These are phyloP conservation scores for Caloenas nicobarica DNA, from an alignment of 2,113 vertebrate species.

Conservation along the genomic window DNA sequence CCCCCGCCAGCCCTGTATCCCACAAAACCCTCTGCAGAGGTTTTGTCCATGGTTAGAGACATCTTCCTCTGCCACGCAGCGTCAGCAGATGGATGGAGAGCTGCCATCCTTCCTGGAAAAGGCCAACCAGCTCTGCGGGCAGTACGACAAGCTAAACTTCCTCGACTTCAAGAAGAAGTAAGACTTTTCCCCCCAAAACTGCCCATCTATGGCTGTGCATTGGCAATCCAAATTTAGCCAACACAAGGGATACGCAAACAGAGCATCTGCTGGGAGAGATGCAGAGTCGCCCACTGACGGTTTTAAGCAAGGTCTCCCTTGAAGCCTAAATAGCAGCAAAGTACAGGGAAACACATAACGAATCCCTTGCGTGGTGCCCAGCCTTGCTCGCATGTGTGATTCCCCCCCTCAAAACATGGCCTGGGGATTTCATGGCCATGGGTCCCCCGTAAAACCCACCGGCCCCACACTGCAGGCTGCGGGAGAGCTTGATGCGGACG, in stretches of 20 bases:
- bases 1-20: fast-evolving
- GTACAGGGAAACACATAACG: fast-evolving
- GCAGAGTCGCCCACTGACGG: no score
- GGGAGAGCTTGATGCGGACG: neutral
- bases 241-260: no score
- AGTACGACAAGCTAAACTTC: conserved; percentile 62
- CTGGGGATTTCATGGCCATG: fast-evolving
- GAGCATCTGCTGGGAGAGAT: no score
- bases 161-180: conserved; percentile 76
- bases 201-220: no score
- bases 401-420: fast-evolving
- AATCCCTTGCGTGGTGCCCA: fast-evolving
- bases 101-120: conserved; percentile 48
- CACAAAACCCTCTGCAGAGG: neutral
- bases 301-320: no score
- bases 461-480: neutral
- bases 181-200: neutral
- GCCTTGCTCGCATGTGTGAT: neutral
- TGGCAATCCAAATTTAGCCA: no score
- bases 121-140: conserved; percentile 62
- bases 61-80: conserved; percentile 33
- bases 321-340: neutral
- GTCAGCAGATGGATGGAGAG: neutral
- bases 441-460: fast-evolving
- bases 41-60: neutral